These are phyloP conservation scores for Hyperoplus immaculatus DNA, from an alignment of 2,797 vertebrate genomes.

Conservation along the genomic window DNA sequence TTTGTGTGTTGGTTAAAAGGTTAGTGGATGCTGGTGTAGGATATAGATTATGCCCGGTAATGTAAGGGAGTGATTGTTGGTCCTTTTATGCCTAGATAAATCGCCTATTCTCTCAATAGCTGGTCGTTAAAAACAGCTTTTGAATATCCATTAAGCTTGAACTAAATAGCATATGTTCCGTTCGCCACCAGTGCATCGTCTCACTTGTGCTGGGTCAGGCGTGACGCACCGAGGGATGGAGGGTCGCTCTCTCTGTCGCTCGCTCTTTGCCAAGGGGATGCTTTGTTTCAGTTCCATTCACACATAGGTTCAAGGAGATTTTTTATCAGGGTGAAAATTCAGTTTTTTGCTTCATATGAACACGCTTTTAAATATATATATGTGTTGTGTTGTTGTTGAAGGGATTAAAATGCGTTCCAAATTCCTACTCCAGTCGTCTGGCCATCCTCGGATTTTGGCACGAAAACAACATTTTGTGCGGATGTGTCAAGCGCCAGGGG, in stretches of 20 bases:
- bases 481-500: conserved; percentile 25
- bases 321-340: background rate
- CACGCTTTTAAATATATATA: too few species aligned
- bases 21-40: conserved; percentile 48
- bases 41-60: conserved; percentile 19
- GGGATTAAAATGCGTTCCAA: background rate
- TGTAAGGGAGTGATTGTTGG: conserved; percentile 34
- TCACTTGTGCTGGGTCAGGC: conserved; percentile 31
- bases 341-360: accelerated
- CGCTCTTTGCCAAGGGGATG: conserved; percentile 19
- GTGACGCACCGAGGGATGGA: conserved; percentile 65
- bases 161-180: background rate
- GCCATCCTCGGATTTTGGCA: conserved; percentile 33
- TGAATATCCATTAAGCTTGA: background rate
- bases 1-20: background rate
- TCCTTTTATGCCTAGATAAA: background rate
- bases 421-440: background rate
- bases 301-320: conserved; percentile 4
- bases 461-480: background rate
- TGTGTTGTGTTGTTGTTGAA: background rate
- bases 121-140: background rate
- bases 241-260: conserved; percentile 7
- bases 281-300: conserved; percentile 53
- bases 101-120: accelerated
- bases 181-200: conserved; percentile 7